phyloP scores from a whole-genome alignment of 2,888 invertebrate genomes.

The Acanthoscelides obtectus region DNA sequence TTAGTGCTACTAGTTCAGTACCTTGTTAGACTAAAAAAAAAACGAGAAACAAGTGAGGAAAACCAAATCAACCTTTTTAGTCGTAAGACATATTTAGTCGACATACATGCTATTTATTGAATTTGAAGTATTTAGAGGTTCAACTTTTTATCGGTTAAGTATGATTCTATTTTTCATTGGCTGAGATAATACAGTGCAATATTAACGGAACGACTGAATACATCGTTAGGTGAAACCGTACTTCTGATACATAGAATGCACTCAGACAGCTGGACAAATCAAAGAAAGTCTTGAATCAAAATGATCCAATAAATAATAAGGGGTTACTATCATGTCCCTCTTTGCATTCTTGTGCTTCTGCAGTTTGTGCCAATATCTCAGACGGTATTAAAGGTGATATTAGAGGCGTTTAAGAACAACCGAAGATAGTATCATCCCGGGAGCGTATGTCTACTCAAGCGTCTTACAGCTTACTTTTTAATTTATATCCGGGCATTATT shows the following conservation, averaged over 20 bases:
- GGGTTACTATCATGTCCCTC: no score
- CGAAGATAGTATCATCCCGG: no score
- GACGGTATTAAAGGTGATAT: no score
- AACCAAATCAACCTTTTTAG: slow-evolving; percentile 22
- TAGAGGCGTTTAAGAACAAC: no score
- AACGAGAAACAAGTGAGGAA: not conserved
- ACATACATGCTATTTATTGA: slow-evolving; percentile 48
- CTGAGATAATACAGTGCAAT: slow-evolving; percentile 49
- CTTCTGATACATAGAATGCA: not conserved
- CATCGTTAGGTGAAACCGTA: slow-evolving; percentile 34
- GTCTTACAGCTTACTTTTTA: no score
- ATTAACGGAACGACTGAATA: slow-evolving; percentile 47
- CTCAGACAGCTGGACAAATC: not conserved
- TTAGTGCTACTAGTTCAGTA: not conserved
- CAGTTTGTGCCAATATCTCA: no score
- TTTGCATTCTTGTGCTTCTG: no score
- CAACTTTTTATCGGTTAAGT: slow-evolving; percentile 16
- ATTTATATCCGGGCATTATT: no score
- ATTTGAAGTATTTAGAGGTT: slow-evolving; percentile 44
- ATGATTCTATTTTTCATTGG: slow-evolving; percentile 36
- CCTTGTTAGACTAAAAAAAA: not conserved
- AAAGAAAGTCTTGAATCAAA: not conserved
- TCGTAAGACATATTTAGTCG: slow-evolving; percentile 43
- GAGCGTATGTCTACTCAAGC: no score
- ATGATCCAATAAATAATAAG: no score